Evolutionary conservation across 2,113 vertebrate genomes (phyloP).

Genomic region (Mobula birostris): DNA sequence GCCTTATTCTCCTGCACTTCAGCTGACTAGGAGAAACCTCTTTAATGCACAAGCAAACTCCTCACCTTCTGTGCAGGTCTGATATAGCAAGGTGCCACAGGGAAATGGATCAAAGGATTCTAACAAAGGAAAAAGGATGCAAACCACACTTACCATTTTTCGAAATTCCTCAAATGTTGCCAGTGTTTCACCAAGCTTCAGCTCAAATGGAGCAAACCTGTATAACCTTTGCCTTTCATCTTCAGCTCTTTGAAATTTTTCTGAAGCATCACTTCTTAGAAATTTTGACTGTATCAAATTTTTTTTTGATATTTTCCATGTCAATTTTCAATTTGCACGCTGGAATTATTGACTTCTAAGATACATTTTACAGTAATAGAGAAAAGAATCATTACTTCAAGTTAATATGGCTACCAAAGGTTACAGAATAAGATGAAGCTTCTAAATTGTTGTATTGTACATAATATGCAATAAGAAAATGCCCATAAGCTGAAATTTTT

Average conservation of each 20-base stretch:
- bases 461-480: neutral
- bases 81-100: too few species aligned
- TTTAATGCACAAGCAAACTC: too few species aligned
- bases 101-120: too few species aligned
- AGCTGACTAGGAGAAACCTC: too few species aligned
- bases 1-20: too few species aligned
- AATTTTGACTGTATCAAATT: neutral
- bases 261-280: neutral
- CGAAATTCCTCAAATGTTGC: neutral
- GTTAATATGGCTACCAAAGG: neutral
- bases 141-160: too few species aligned
- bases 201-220: neutral
- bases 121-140: too few species aligned
- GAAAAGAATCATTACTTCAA: neutral
- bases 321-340: neutral
- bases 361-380: neutral
- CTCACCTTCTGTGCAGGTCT: too few species aligned
- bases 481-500: neutral
- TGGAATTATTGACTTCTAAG: neutral
- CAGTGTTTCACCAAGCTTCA: neutral
- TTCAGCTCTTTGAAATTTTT: neutral
- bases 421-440: neutral
- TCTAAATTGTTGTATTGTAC: neutral
- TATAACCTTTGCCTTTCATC: neutral
- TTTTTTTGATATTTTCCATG: too few species aligned